A percentile compares a stretch with the other conserved stretches of the same genome.
Conservation (phyloP, 2,797 vertebrate genomes). For the Leucoraja ocellata region DNA sequence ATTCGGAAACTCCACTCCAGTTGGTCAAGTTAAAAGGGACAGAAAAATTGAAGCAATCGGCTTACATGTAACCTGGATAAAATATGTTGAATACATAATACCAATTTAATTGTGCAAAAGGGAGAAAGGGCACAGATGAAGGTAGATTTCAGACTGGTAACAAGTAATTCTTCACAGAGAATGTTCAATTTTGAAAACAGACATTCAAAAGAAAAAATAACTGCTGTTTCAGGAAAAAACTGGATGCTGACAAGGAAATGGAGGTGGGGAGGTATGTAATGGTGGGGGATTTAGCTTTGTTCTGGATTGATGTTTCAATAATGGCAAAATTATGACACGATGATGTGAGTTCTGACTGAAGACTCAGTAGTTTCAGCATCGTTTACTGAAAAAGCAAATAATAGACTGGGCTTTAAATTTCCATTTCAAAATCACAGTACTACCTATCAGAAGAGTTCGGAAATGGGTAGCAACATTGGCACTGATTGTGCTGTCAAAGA, state of each 20-base stretch:
- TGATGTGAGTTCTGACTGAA: background rate
- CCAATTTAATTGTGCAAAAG: background rate
- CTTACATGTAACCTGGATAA: background rate
- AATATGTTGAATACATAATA: background rate
- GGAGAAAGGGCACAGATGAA: background rate
- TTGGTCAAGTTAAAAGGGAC: background rate
- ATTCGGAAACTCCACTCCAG: background rate
- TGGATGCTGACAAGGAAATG: background rate
- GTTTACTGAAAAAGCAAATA: background rate
- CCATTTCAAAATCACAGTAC: background rate
- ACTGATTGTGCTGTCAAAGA: background rate
- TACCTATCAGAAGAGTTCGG: background rate
- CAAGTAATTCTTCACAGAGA: background rate
- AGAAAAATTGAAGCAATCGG: background rate
- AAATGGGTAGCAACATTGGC: background rate
- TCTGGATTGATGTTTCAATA: background rate
- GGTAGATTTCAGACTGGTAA: background rate
- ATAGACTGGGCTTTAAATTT: background rate
- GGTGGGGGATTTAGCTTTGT: background rate
- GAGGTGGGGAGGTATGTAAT: too few species aligned
- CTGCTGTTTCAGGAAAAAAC: background rate
- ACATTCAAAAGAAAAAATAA: background rate
- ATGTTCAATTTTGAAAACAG: background rate
- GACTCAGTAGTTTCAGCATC: background rate
- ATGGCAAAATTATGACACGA: background rate